These are phyloP conservation scores for Pinna nobilis DNA, from an alignment of 1,140 invertebrate species.

Conservation along the genomic window DNA sequence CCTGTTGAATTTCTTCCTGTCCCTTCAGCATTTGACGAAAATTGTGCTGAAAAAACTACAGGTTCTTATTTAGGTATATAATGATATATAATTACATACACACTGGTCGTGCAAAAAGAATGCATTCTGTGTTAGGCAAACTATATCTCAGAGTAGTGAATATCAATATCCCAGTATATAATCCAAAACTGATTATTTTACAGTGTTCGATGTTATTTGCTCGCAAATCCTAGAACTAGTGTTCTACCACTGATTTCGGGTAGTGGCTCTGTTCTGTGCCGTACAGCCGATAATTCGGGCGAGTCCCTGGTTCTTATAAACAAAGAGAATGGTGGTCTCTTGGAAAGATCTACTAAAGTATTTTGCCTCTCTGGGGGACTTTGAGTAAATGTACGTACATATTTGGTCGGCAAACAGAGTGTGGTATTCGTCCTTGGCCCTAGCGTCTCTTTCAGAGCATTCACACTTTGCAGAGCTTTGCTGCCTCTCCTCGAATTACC, in stretches of 20 bases:
- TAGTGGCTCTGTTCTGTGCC: constrained; percentile 14
- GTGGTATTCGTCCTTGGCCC: constrained; percentile 10
- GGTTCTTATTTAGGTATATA: no score
- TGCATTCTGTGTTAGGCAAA: no score
- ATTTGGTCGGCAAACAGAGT: constrained; percentile 10
- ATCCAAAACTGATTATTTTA: no score
- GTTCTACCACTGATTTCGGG: constrained; percentile 41
- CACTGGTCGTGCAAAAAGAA: no score
- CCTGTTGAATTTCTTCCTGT: no score
- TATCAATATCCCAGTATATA: no score
- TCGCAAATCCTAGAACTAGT: constrained; percentile 22
- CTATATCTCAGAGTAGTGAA: no score
- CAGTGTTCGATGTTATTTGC: background rate
- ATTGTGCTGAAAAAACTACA: no score
- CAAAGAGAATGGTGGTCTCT: constrained; percentile 30
- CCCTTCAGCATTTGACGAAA: no score
- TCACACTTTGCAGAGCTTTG: constrained; percentile 33
- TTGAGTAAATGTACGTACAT: constrained; percentile 6
- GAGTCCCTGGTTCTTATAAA: constrained; percentile 36
- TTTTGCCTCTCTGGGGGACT: background rate
- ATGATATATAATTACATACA: no score
- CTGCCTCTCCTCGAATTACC: constrained; percentile 35
- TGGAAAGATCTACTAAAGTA: constrained; percentile 30
- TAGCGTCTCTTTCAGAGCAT: constrained; percentile 28
- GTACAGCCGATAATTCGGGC: background rate